Base-by-base conservation (phyloP, 1,140 invertebrate species). In the Caenorhabditis inopinata region DNA sequence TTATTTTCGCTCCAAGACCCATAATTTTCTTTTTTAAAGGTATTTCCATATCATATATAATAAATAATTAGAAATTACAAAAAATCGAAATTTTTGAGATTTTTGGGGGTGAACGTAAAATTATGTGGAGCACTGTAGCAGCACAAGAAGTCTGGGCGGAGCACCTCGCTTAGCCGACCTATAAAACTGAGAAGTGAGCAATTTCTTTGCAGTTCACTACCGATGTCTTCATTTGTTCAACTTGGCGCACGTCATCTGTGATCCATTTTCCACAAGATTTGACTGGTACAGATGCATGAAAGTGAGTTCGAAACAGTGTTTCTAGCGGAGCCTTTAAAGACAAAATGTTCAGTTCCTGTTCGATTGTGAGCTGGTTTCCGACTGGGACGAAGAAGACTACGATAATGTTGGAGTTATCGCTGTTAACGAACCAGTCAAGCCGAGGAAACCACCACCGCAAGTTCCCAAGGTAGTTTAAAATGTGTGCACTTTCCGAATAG, bases 281-380 rank as follows among this genome's bases (percentile, higher is more conserved):
- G 78, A 79, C 25, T 62, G 58, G 62, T 45, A 73, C 18, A 58
- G 78, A 35, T 79, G 78, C 18, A 79, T 79, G 78, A 79, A 79
- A 29, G 77, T 79, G n/a, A 45, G 18, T 29, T 25, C 16, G n/a
- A n/a, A n/a, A n/a, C n/a, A n/a, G n/a, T n/a, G n/a, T n/a, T n/a
- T n/a, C n/a, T n/a, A n/a, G n/a, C n/a, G n/a, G n/a, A n/a, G n/a
- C n/a, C n/a, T n/a, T n/a, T n/a, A n/a, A n/a, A n/a, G n/a, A n/a
- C n/a, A n/a, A n/a, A n/a, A n/a, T n/a, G 0, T 79, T 68, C 42
- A 79, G 78, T 79, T 79, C 46, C 73, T 79, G 12, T 79, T 79
- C 78, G 78, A 79, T 35, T 79, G 78, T 27, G 78, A 79, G 46
- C 29, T 79, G 6, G 53, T 79, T n/a, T 79, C 78, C 32, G 78